Conservation (phyloP, 2,797 vertebrate genomes). For the Cheirogaleus major region DNA sequence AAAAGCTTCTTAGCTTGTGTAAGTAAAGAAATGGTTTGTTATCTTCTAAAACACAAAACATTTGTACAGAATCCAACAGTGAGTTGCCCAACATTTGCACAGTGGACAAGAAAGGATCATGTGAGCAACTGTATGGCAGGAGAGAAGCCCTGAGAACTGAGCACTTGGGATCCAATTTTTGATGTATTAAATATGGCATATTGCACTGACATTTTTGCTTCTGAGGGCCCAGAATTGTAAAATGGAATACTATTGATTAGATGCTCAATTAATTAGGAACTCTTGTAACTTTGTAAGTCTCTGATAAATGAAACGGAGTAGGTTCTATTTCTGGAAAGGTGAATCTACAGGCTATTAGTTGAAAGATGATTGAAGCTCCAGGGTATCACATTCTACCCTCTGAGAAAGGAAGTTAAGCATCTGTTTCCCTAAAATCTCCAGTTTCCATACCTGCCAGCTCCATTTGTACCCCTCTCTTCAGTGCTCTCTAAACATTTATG, state of each 20-base stretch:
- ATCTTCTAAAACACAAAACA: neutral
- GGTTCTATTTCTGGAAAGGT: neutral
- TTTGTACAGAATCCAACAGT: neutral
- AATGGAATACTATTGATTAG: neutral
- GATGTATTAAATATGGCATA: neutral
- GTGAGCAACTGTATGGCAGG: neutral
- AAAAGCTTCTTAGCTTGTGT: neutral
- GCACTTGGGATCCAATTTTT: neutral
- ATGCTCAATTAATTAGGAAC: neutral
- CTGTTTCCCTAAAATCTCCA: neutral
- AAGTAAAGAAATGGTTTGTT: neutral
- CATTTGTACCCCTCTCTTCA: slow-evolving; percentile 3
- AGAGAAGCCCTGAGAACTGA: neutral
- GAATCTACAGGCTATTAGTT: neutral
- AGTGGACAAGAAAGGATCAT: neutral
- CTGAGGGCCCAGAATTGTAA: neutral
- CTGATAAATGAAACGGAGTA: neutral
- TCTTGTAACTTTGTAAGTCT: neutral
- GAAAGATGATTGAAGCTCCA: neutral
- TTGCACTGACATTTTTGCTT: neutral
- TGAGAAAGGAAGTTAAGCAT: slow-evolving; percentile 72
- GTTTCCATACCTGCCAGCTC: neutral
- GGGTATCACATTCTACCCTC: slow-evolving; percentile 36
- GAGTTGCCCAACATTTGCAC: neutral
- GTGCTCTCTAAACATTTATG: slow-evolving; percentile 63